Conservation (phyloP, 2,888 invertebrate genomes). For the Microctonus hyperodae region DNA sequence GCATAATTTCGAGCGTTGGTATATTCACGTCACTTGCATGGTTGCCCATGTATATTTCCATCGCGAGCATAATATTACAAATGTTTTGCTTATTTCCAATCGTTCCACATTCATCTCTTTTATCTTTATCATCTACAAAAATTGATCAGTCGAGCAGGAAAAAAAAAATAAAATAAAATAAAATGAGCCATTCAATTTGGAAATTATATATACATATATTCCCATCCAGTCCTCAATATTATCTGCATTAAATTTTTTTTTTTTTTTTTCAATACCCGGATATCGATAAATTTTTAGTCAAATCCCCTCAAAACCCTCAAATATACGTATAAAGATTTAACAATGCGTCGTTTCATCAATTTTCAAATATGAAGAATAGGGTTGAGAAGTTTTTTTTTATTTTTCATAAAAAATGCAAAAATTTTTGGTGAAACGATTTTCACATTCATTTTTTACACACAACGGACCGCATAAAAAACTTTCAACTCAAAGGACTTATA, state of each 20-base stretch:
- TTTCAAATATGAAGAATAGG: neutral
- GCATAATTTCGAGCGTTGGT: too few relatives aligned
- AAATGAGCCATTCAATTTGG: neutral
- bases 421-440: neutral
- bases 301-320: too few relatives aligned
- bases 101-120: constrained; percentile 19
- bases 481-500: too few relatives aligned
- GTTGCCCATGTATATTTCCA: neutral
- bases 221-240: too few relatives aligned
- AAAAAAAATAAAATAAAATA: neutral
- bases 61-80: neutral
- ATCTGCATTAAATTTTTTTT: neutral
- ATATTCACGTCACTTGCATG: constrained; percentile 12
- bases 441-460: neutral
- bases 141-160: constrained; percentile 2
- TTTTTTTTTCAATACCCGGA: neutral
- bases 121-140: constrained; percentile 15
- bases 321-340: neutral
- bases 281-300: constrained; percentile 7
- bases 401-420: neutral
- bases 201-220: too few relatives aligned
- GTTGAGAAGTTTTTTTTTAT: too few relatives aligned
- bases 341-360: neutral
- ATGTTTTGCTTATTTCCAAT: neutral
- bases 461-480: neutral